Conservation (phyloP, 2,797 vertebrate genomes). For the Molossus alvarezi region DNA sequence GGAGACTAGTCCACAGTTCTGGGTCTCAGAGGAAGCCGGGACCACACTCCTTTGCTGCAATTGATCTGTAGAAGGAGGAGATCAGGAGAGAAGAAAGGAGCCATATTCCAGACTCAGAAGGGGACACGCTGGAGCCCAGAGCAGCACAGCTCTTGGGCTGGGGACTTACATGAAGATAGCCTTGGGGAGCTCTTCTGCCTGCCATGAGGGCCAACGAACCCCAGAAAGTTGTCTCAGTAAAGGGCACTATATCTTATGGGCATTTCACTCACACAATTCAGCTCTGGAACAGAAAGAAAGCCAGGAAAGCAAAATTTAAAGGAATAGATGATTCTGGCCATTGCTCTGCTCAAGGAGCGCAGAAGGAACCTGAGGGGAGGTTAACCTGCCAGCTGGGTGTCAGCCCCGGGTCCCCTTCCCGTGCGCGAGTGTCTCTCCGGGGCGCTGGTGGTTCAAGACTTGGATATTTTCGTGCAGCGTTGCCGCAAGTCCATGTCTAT, state of each 20-base stretch:
- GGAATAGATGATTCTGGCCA: neutral
- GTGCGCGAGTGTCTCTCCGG: rapidly evolving
- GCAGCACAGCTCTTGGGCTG: neutral
- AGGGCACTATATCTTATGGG: neutral
- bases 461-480: neutral
- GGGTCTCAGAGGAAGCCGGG: neutral
- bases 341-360: neutral
- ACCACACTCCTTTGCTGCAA: neutral
- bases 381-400: neutral
- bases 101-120: neutral
- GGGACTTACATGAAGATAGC: neutral
- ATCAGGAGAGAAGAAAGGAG: neutral
- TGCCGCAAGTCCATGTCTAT: neutral
- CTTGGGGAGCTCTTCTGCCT: neutral
- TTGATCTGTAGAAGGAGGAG: neutral
- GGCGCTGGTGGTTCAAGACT: neutral
- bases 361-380: neutral
- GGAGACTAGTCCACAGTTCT: neutral
- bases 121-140: neutral
- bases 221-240: neutral
- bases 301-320: neutral
- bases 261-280: neutral
- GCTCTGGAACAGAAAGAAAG: neutral
- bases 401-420: neutral
- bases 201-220: neutral